Conservation (phyloP, 2,888 invertebrate species). For the Andrena chrysosceles region DNA sequence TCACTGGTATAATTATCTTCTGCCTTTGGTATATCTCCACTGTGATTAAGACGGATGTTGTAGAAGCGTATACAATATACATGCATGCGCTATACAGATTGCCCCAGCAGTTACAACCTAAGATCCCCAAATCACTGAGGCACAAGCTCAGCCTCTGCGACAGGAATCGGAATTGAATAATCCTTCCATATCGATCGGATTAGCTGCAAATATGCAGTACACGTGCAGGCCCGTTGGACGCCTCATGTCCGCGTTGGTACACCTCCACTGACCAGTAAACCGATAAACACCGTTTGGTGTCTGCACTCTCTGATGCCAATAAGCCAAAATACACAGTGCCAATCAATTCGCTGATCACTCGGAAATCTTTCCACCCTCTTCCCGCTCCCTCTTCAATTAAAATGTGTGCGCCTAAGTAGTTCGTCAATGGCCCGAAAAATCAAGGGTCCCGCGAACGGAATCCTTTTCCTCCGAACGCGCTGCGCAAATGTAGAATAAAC, state of each 20-base stretch:
- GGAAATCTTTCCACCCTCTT: constrained; percentile 19
- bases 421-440: constrained; percentile 5
- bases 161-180: constrained; percentile 73
- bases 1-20: no score
- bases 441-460: not conserved
- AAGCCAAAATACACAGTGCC: constrained; percentile 48
- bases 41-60: no score
- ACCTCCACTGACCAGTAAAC: constrained; percentile 54
- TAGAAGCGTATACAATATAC: no score
- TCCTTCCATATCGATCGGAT: constrained; percentile 74
- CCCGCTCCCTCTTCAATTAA: not conserved
- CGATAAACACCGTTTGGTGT: constrained; percentile 60
- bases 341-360: constrained; percentile 31
- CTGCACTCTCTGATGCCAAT: constrained; percentile 43
- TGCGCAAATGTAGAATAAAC: constrained; percentile 42
- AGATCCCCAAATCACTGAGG: not conserved
- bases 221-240: constrained; percentile 70
- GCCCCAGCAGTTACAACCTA: not conserved
- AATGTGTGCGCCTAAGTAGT: not conserved
- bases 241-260: constrained; percentile 51
- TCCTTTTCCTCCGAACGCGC: not conserved
- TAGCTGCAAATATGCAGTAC: constrained; percentile 74
- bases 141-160: not conserved
- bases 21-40: no score
- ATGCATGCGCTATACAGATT: no score